Base-by-base conservation (phyloP, 2,888 invertebrate genomes). In the Polyommatus icarus region DNA sequence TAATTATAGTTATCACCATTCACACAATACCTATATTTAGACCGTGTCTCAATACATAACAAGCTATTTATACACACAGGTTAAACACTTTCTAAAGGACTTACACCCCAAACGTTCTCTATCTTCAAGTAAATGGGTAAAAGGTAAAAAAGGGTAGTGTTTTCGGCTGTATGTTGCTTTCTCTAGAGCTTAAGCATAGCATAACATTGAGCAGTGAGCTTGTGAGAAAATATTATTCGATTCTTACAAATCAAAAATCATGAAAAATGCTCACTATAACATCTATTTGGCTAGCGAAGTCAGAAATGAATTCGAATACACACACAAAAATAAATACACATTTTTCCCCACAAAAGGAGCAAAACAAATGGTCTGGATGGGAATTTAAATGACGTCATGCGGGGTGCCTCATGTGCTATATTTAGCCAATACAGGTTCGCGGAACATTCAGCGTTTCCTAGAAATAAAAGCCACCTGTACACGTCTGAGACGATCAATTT, bases 401-500 rank as follows among this genome's bases (percentile, higher is more conserved):
- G 84, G 80, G 80, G 78, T 81, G 76, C 54, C 76, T 77, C 71
- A 79, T 76, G 50, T 20, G 75, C 75, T 75, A 75, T 75, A 6
- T 75, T 54, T 75, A 75, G 75, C 54, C 54, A 29, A 4, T 86
- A 87, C 89, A 82, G 87, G 88, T 90, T 91, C 87, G 87, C 80
- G 82, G 87, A 90, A 90, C 85, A 88, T 84, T 86, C 86, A 87
- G 46, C 24, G 86, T 83, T 90, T 90, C 88, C 85, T 86, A 87
- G 88, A 88, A 89, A 79, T 84, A 82, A 82, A 84, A 85, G 83
- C 83, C 91, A 91, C 91, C 92, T 92, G 91, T 88, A 87, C 85
- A 85, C 84, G 87, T 90, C 85, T 86, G 85, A 84, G 84, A 84
- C 87, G 87, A 90, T 91, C 88, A 90, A 89, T 90, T 88, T n/a